Percentiles rank a stretch among this genome's conserved stretches.
Evolutionary conservation across 2,797 vertebrate genomes (phyloP).

Genomic region (Etheostoma nigrum): DNA sequence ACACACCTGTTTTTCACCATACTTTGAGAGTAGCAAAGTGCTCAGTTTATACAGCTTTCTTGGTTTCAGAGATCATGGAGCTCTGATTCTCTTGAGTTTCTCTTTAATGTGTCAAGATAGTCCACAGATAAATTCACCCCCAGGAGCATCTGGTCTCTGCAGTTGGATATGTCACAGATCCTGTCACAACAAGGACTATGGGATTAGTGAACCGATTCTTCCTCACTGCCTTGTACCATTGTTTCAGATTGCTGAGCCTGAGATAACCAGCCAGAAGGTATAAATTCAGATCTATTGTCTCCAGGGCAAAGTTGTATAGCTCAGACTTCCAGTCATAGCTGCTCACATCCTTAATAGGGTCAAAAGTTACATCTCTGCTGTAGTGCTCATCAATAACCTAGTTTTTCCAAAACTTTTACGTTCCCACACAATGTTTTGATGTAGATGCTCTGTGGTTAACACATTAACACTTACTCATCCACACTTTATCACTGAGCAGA

Average conservation of each 20-base stretch:
- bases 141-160: conserved; percentile 52
- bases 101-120: conserved; percentile 61
- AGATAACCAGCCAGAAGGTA: conserved; percentile 32
- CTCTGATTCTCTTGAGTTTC: conserved; percentile 33
- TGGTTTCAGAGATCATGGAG: conserved; percentile 53
- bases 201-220: conserved; percentile 36
- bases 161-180: conserved; percentile 46
- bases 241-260: conserved; percentile 32
- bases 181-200: conserved; percentile 48
- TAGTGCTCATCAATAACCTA: neutral
- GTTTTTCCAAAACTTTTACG: conserved; percentile 11
- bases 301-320: neutral
- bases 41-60: conserved; percentile 32
- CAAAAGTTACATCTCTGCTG: conserved; percentile 9
- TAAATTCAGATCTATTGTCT: conserved; percentile 24
- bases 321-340: conserved; percentile 25
- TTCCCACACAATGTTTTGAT: conserved; percentile 13
- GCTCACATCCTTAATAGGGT: conserved; percentile 14
- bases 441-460: neutral
- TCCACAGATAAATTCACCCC: conserved; percentile 58
- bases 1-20: conserved; percentile 29
- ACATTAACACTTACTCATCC: conserved; percentile 20
- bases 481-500: conserved; percentile 11
- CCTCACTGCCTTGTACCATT: conserved; percentile 11
- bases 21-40: conserved; percentile 22